A percentile compares a stretch with the other conserved stretches of the same genome.
phyloP scores from a whole-genome alignment of 2,113 vertebrate genomes.

The Falcunculus frontatus region DNA sequence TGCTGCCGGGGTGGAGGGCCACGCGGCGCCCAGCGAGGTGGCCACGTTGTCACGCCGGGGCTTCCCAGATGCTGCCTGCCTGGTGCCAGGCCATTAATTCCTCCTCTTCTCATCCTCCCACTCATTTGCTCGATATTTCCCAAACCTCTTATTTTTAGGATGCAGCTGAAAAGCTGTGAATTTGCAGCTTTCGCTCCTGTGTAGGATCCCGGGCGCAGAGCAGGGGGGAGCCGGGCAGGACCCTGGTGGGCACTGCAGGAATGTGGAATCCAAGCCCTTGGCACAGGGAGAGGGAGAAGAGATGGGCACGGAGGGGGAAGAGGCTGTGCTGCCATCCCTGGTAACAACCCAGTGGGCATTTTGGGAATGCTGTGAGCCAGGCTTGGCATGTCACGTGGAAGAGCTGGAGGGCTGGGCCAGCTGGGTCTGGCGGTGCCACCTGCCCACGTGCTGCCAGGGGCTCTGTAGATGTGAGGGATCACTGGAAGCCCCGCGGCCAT shows the following conservation, averaged over 20 bases:
- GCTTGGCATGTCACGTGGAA: background rate
- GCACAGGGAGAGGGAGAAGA: background rate
- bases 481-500: rapidly evolving
- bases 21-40: rapidly evolving
- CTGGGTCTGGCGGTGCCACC: background rate
- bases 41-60: background rate
- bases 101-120: slow-evolving; percentile 45
- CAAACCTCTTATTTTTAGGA: slow-evolving; percentile 63
- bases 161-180: slow-evolving; percentile 48
- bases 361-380: background rate
- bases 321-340: background rate
- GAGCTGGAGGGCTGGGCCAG: background rate
- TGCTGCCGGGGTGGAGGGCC: rapidly evolving
- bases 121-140: slow-evolving; percentile 61
- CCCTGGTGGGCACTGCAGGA: background rate
- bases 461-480: background rate
- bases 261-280: rapidly evolving
- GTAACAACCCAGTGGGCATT: background rate
- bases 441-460: background rate
- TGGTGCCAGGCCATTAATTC: slow-evolving; percentile 33
- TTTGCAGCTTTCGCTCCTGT: slow-evolving; percentile 15
- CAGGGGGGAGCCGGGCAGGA: background rate
- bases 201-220: background rate
- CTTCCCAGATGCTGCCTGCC: slow-evolving; percentile 28
- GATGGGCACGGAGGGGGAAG: rapidly evolving